A percentile compares a stretch with the other conserved stretches of the same genome.
These are phyloP conservation scores for Neoaliturus tenellus DNA, from an alignment of 2,888 invertebrate genomes.

Conservation along the genomic window DNA sequence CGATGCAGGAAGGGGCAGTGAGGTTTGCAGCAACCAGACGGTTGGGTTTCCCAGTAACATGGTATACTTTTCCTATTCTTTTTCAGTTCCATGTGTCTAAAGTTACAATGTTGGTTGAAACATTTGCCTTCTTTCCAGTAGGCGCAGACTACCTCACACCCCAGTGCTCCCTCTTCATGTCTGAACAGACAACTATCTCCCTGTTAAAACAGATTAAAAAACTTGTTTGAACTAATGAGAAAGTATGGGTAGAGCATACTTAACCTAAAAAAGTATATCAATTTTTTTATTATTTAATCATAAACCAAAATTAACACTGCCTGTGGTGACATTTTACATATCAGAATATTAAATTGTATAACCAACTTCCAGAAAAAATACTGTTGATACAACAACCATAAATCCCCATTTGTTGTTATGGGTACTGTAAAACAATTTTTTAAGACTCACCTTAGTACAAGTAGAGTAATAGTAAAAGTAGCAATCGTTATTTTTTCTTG, in stretches of 20 bases:
- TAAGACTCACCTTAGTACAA: constrained; percentile 84
- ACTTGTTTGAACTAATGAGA: no score
- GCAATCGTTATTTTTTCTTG: constrained; percentile 88
- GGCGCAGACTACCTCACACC: constrained; percentile 87
- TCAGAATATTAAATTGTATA: no score
- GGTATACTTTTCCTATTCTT: constrained; percentile 89
- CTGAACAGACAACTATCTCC: constrained; percentile 88
- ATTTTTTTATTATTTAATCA: no score
- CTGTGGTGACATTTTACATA: no score
- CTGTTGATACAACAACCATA: no score
- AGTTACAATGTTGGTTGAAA: constrained; percentile 84
- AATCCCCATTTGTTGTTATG: no score
- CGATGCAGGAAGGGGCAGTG: constrained; percentile 89
- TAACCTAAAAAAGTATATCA: no score
- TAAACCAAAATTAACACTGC: no score
- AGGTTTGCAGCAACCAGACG: constrained; percentile 89
- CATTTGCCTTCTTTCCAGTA: constrained; percentile 91
- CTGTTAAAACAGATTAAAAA: constrained; percentile 74
- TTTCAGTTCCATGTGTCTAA: constrained; percentile 91
- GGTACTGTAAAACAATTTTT: no score
- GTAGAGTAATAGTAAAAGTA: constrained; percentile 93
- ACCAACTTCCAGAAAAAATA: no score
- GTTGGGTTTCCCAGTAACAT: constrained; percentile 93
- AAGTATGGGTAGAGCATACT: no score
- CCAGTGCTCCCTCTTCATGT: constrained; percentile 89